Conservation (phyloP, 2,797 vertebrate species). For the Chaenodraco wilsoni region DNA sequence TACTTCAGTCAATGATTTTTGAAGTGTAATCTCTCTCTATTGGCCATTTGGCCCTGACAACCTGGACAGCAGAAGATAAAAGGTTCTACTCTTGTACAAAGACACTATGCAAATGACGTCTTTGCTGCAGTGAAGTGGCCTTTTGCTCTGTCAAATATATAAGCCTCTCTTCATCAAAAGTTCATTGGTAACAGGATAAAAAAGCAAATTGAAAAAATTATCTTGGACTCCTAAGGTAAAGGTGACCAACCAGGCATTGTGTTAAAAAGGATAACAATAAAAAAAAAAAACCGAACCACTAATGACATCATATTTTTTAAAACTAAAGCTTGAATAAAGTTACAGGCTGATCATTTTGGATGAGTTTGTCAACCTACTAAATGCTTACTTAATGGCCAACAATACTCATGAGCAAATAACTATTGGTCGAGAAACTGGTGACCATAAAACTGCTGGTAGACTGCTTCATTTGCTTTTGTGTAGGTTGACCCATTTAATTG, state of each 20-base stretch:
- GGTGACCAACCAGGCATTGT: not conserved
- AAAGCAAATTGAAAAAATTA: not conserved
- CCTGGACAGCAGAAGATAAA: conserved; percentile 43
- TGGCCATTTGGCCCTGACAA: conserved; percentile 47
- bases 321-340: not conserved
- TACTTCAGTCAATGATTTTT: conserved; percentile 51
- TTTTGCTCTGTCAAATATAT: conserved; percentile 1
- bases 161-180: not conserved
- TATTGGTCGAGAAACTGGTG: not conserved
- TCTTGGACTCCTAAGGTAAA: not conserved
- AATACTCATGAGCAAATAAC: not conserved
- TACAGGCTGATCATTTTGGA: not conserved
- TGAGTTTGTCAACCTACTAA: not conserved
- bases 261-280: not conserved
- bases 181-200: not conserved
- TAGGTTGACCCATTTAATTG: conserved; percentile 18
- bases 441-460: not conserved
- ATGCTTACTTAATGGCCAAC: not conserved
- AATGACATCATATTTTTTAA: not conserved
- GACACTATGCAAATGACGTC: conserved; percentile 22
- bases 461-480: not conserved
- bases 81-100: conserved; percentile 10
- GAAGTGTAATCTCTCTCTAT: conserved; percentile 56
- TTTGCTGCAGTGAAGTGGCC: conserved; percentile 6
- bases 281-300: not conserved